These are phyloP conservation scores for Nomada fucata DNA, from an alignment of 2,888 invertebrate species.

Conservation along the genomic window DNA sequence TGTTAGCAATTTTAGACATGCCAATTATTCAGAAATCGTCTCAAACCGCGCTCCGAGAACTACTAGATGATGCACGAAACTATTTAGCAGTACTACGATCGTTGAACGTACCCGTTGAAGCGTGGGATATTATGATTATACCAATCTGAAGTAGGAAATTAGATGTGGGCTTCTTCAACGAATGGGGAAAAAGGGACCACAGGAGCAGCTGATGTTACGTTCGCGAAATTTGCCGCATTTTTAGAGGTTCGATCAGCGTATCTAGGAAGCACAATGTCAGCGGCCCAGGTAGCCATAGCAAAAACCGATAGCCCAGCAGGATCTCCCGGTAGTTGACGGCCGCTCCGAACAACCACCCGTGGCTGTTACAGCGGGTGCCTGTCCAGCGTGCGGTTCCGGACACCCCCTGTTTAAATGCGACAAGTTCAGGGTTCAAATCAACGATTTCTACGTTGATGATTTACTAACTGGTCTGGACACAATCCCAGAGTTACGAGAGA, in stretches of 20 bases:
- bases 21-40: not conserved
- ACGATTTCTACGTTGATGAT: not conserved
- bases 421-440: not conserved
- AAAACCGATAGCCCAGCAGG: not conserved
- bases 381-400: not conserved
- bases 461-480: slow-evolving; percentile 3
- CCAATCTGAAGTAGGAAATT: not conserved
- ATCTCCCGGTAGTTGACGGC: not conserved
- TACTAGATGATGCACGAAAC: not conserved
- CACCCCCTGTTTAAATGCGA: not conserved
- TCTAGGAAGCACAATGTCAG: not conserved
- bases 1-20: not conserved
- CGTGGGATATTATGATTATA: not conserved
- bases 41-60: not conserved
- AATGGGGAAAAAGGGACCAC: not conserved
- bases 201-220: too few species aligned
- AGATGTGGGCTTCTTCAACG: not conserved
- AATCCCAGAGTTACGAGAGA: not conserved
- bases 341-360: not conserved
- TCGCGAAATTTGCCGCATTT: too few species aligned
- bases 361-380: not conserved
- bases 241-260: too few species aligned
- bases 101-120: not conserved
- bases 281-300: not conserved
- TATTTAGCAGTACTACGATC: not conserved